These are phyloP conservation scores for Danaus plexippus DNA, from an alignment of 1,140 invertebrate genomes.

Conservation along the genomic window DNA sequence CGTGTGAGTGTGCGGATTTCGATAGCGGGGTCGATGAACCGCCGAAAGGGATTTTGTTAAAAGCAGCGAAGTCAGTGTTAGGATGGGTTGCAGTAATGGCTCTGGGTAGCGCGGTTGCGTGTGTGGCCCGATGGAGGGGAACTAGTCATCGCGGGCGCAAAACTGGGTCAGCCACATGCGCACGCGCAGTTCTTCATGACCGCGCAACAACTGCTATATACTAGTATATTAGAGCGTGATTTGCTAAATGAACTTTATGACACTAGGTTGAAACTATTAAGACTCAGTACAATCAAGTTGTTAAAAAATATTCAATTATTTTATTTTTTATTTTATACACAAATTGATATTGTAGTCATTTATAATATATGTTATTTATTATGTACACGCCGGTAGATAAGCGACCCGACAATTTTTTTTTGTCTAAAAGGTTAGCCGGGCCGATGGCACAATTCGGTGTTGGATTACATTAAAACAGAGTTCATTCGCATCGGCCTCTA, in stretches of 20 bases:
- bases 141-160: slow-evolving; percentile 39
- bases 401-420: slow-evolving; percentile 29
- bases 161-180: slow-evolving; percentile 61
- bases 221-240: slow-evolving; percentile 17
- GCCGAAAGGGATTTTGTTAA: slow-evolving; percentile 64
- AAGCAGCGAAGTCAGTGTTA: slow-evolving; percentile 49
- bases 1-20: slow-evolving; percentile 69
- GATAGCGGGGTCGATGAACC: slow-evolving; percentile 67
- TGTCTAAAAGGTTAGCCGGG: slow-evolving; percentile 59
- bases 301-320: too few species aligned
- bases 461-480: slow-evolving; percentile 63
- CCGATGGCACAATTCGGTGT: slow-evolving; percentile 61
- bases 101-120: slow-evolving; percentile 33
- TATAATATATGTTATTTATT: slow-evolving; percentile 19
- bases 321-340: too few species aligned
- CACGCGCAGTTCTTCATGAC: slow-evolving; percentile 52
- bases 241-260: slow-evolving; percentile 15
- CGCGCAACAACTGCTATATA: slow-evolving; percentile 26
- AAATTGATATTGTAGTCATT: too few species aligned
- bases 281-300: too few species aligned
- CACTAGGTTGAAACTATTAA: background rate
- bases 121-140: slow-evolving; percentile 44
- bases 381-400: slow-evolving; percentile 41
- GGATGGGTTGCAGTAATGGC: slow-evolving; percentile 44
- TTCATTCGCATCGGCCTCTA: slow-evolving; percentile 62